Conservation (phyloP, 1,140 invertebrate species). For the silkworm (Bombyx mori) region ASM3026992v2 NC_085111.1:4572001-4572500, state of each 20-base stretch:
- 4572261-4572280: slow-evolving; percentile 31
- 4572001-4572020: slow-evolving; percentile 67
- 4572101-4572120: slow-evolving; percentile 59
- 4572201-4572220: slow-evolving; percentile 27
- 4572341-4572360: slow-evolving; percentile 48
- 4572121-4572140: slow-evolving; percentile 54
- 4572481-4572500: slow-evolving; percentile 64
- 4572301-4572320: slow-evolving; percentile 20
- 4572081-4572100: slow-evolving; percentile 61
- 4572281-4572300: slow-evolving; percentile 30
- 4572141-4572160: slow-evolving; percentile 55
- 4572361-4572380: slow-evolving; percentile 64
- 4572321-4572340: slow-evolving; percentile 47
- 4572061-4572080: slow-evolving; percentile 47
- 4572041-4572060: slow-evolving; percentile 42
- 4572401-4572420: slow-evolving; percentile 52
- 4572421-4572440: slow-evolving; percentile 64
- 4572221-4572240: slow-evolving; percentile 61
- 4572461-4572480: slow-evolving; percentile 66
- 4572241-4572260: slow-evolving; percentile 51
- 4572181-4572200: slow-evolving; percentile 56
- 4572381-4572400: slow-evolving; percentile 67
- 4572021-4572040: slow-evolving; percentile 61
- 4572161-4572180: slow-evolving; percentile 38
- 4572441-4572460: slow-evolving; percentile 63